Evolutionary conservation across 2,888 invertebrate genomes (phyloP).

Genomic region (Apamea epomidion): DNA sequence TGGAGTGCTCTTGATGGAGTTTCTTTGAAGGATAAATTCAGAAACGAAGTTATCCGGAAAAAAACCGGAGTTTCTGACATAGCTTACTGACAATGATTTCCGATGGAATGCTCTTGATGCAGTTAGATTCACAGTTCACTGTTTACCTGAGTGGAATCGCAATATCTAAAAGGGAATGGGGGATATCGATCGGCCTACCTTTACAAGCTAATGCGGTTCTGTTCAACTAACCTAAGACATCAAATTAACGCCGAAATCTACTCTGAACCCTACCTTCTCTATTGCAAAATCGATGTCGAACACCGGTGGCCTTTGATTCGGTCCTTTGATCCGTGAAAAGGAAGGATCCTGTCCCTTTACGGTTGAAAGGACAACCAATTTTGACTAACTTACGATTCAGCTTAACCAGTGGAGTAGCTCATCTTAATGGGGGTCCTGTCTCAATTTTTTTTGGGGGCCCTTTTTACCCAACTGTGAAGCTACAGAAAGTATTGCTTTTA

Average conservation of each 20-base stretch:
- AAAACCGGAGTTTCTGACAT: too few species aligned
- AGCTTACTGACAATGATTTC: too few species aligned
- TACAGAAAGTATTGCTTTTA: too few species aligned
- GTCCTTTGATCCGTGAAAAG: conserved; percentile 15
- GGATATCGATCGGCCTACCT: neutral
- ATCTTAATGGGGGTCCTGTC: too few species aligned
- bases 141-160: neutral
- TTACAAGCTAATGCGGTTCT: neutral
- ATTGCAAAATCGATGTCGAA: neutral
- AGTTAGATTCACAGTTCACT: too few species aligned
- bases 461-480: too few species aligned
- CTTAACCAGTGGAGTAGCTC: too few species aligned
- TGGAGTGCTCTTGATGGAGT: neutral
- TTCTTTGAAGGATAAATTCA: too few species aligned
- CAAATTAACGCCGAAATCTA: neutral
- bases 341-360: conserved; percentile 5
- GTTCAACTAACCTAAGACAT: neutral
- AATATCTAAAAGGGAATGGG: neutral
- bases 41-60: too few species aligned
- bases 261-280: neutral
- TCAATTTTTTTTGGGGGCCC: too few species aligned
- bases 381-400: neutral
- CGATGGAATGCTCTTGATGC: neutral
- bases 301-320: conserved; percentile 17
- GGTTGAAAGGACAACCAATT: conserved; percentile 2